Conservation (phyloP, 2,113 vertebrate genomes). For the Gracilinanus agilis region DNA sequence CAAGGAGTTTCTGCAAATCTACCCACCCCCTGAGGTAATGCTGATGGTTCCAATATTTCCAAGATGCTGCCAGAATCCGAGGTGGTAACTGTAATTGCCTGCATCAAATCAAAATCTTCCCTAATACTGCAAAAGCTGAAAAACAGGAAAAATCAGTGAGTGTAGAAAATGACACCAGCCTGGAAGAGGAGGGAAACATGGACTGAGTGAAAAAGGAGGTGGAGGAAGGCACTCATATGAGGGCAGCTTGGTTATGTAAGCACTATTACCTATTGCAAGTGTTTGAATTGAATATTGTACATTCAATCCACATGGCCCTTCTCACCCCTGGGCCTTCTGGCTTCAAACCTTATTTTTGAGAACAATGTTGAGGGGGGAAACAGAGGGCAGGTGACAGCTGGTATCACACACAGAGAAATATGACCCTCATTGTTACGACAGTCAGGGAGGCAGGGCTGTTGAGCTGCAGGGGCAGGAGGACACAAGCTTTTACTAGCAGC, state of each 20-base stretch:
- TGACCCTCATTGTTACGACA: constrained; percentile 13
- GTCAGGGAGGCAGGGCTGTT: not conserved
- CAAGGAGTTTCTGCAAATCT: constrained; percentile 17
- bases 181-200: constrained; percentile 45
- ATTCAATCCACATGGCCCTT: not conserved
- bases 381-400: constrained; percentile 3
- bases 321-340: not conserved
- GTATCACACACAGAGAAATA: constrained; percentile 11
- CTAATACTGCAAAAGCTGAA: constrained; percentile 61
- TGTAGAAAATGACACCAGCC: constrained; percentile 58
- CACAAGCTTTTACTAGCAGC: not conserved
- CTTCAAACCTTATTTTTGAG: constrained; percentile 43
- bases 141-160: constrained; percentile 68
- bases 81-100: constrained; percentile 23
- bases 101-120: not conserved
- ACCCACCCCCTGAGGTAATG: not conserved
- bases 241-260: constrained; percentile 27
- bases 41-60: not conserved
- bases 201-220: constrained; percentile 41
- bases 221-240: not conserved
- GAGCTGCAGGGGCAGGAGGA: not conserved
- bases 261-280: not conserved
- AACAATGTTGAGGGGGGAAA: constrained; percentile 17
- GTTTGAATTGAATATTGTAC: constrained; percentile 5
- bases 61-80: not conserved